Base-by-base conservation (phyloP, 1,140 invertebrate genomes). In the Holcopasites calliopsidis region DNA sequence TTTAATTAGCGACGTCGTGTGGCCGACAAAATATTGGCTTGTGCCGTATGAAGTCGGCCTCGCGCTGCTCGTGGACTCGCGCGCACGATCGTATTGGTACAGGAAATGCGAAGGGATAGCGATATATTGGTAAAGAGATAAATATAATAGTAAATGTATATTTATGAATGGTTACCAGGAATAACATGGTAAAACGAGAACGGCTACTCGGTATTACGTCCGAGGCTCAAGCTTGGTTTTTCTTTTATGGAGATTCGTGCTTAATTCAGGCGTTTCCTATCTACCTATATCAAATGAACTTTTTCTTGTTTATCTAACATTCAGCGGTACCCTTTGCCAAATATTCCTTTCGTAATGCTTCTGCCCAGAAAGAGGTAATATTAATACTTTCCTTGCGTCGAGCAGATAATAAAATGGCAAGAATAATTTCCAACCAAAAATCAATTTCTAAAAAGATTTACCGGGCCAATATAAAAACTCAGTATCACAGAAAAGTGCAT, bases 1-100 rank as follows among this genome's bases (percentile, higher is more conserved):
- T 64, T 64, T 65, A 73, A 73, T 73, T 73, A 73, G 28, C 50
- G 21, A 4, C 16, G 60, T 72, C 58, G 70, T 26, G 44, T 23
- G 69, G 26, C 33, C 33, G 26, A 50, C 44, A 31, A 62, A 72
- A 72, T 42, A 55, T 57, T 52, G 6, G 42, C 5, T 26, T 26
- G 28, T 23, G n/a, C 23, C 35, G 50, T 11, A 16, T 18, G n/a
- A 55, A 44, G 6, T 28, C 13, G 26, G 52, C 26, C 13, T 13
- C 52, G 13, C 28, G 23, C 1, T 7, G 26, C 2, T 13, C 7
- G 16, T 28, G 26, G 26, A 18, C 18, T 8, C 26, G 52, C 23
- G 28, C n/a, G 7, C 11, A 28, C 18, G 0, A 13, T 8, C 16
- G 54, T 16, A 10, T n/a, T 16, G 18, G 3, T 31, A 31, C 3